Base-by-base conservation (phyloP, 2,113 vertebrate genomes). In the Promerops cafer region DNA sequence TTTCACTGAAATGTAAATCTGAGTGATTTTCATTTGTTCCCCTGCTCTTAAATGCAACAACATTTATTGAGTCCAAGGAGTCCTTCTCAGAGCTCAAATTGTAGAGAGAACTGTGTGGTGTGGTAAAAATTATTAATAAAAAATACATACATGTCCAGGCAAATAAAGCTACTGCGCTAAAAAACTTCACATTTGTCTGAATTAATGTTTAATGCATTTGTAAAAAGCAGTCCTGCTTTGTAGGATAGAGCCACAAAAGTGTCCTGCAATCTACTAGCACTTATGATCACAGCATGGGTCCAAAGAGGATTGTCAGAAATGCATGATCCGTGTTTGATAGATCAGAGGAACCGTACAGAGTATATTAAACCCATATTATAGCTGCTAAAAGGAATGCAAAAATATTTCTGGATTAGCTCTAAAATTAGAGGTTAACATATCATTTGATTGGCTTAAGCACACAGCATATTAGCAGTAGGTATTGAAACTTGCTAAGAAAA, bases 161-260 rank as follows among this genome's bases (percentile, higher is more conserved):
- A 98, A 97, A 93, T 96, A 85, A 56, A 94, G 97, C 94, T 96
- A 91, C 84, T 97, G 91, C 94, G 96, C 94, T 97, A 94, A 96
- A 97, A 98, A 97, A 89, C 87, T 97, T 96, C 93, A 97, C 96
- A 97, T 98, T 98, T 98, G 98, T 98, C 97, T 97, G 94, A 95
- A 98, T 98, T 95, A 98, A 98, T 97, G 96, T 98, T 99, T 98
- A 98, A 98, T 98, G 97, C 87, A 93, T 97, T 98, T 97, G 97
- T 98, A 98, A 98, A 98, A 98, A 98, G 96, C 97, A 96, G 95
- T 82, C 81, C 89, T 71, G 94, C 93, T 98, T 97, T 98, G 95
- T 93, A 63, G 60, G 97, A 84, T 91, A 77, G 68, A 96, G 89
- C 94, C 96, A 97, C 96, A 96, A 93, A 97, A 96, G 74, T 42